phyloP scores from a whole-genome alignment of 2,797 vertebrate species.

The Falco rusticolus region DNA sequence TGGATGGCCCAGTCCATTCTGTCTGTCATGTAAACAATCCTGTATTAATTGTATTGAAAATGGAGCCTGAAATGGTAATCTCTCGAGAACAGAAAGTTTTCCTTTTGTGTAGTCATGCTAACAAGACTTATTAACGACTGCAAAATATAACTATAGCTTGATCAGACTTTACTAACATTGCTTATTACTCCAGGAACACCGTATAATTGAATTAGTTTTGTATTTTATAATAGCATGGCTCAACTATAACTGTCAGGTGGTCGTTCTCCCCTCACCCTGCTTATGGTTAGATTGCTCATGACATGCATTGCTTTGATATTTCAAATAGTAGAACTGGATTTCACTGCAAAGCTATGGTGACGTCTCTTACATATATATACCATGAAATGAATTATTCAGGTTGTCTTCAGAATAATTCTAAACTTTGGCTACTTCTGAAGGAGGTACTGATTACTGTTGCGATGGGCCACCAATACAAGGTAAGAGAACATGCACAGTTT shows the following conservation, averaged over 20 bases:
- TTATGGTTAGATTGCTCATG: neutral
- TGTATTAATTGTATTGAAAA: constrained; percentile 12
- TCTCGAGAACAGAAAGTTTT: constrained; percentile 45
- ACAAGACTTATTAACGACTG: constrained; percentile 47
- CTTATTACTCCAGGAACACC: constrained; percentile 5
- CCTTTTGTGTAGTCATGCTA: neutral
- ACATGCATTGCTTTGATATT: neutral
- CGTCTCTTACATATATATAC: neutral
- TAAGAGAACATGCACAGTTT: neutral
- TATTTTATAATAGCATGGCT: neutral
- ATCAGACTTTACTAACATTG: neutral
- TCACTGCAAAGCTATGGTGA: neutral
- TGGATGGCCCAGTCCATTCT: neutral
- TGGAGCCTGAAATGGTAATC: constrained; percentile 26
- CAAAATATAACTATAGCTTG: neutral
- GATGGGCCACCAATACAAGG: neutral
- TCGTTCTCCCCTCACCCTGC: neutral
- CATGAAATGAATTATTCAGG: neutral
- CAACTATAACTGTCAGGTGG: neutral
- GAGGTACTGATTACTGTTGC: neutral
- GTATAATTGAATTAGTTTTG: neutral
- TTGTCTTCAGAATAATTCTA: neutral
- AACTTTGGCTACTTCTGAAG: neutral
- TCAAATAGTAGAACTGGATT: neutral
- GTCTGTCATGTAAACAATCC: neutral